Base-by-base conservation (phyloP, 2,888 invertebrate genomes). In the Pharmacophagus antenor region DNA sequence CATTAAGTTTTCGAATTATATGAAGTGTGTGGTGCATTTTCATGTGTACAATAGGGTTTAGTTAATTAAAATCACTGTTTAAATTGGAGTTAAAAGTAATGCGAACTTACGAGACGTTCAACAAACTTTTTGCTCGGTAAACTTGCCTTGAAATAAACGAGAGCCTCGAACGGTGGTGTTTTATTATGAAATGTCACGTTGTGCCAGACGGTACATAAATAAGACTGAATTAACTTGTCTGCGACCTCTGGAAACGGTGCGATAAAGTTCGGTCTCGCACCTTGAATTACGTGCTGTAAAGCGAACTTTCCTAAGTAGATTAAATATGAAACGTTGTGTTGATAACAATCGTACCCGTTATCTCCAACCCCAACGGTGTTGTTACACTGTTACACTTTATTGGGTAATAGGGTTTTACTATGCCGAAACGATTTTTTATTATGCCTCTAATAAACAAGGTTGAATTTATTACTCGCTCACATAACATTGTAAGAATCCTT, bases 171-270 rank as follows among this genome's bases (percentile, higher is more conserved):
- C 71, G 71, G 74, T 73, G 74, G 70, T 77, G 81, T 86, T 85
- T 86, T 85, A 85, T 85, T 87, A 82, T 82, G 78, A 85, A 87
- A 88, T 87, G 85, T 88, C 87, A 85, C 81, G 71, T 79, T 74
- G 80, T 77, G 77, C 83, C 84, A 89, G 88, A 86, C 88, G 78
- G 81, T 83, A 83, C 83, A 88, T 86, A 89, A 88, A 88, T 88
- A 88, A 85, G 76, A 80, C 79, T 73, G 82, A 86, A 88, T 88
- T 87, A 85, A 85, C 85, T 84, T 78, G 88, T 88, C 88, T 88
- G 82, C 77, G 86, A 85, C 85, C 87, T 81, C 79, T 79, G 79
- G 63, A 75, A 74, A 70, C 68, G 71, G 74, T 73, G 70, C 73
- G 72, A 72, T 71, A 76, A 74, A 79, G 80, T 83, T 81, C 77